phyloP scores from a whole-genome alignment of 2,888 invertebrate genomes.

The Scaptomyza tumidula region DNA sequence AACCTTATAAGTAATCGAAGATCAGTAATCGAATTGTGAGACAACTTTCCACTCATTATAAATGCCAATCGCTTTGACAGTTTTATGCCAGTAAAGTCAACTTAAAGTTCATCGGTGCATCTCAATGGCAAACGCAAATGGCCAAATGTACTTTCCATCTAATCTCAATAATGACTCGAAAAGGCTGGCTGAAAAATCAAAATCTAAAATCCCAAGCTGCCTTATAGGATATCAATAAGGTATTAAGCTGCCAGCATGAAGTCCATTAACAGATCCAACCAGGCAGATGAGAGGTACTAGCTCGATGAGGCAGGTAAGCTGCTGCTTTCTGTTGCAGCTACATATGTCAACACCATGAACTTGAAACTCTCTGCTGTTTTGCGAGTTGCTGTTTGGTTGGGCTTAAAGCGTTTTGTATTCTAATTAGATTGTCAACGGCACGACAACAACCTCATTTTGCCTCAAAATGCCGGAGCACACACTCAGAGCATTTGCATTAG shows the following conservation, averaged over 20 bases:
- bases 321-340: slow-evolving; percentile 38
- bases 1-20: slow-evolving; percentile 6
- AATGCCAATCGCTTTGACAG: slow-evolving; percentile 62
- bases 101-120: slow-evolving; percentile 63
- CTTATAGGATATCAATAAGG: slow-evolving; percentile 60
- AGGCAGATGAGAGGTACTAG: slow-evolving; percentile 5
- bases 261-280: slow-evolving; percentile 44
- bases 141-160: slow-evolving; percentile 43
- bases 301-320: neutral
- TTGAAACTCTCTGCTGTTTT: slow-evolving; percentile 64
- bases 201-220: slow-evolving; percentile 34
- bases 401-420: slow-evolving; percentile 81
- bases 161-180: slow-evolving; percentile 52
- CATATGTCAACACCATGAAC: slow-evolving; percentile 80
- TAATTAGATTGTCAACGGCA: slow-evolving; percentile 84
- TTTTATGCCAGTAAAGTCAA: slow-evolving; percentile 38
- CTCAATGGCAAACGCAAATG: slow-evolving; percentile 38
- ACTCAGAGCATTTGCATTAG: slow-evolving; percentile 75
- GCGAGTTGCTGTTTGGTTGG: slow-evolving; percentile 34
- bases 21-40: slow-evolving; percentile 24
- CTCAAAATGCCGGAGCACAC: slow-evolving; percentile 66
- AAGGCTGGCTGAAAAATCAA: slow-evolving; percentile 34
- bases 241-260: slow-evolving; percentile 40
- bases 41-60: slow-evolving; percentile 76
- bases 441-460: slow-evolving; percentile 83